Percentiles rank a stretch among this genome's conserved stretches.
phyloP scores from a whole-genome alignment of 2,797 vertebrate genomes.

The Enteromius radiatus region DNA sequence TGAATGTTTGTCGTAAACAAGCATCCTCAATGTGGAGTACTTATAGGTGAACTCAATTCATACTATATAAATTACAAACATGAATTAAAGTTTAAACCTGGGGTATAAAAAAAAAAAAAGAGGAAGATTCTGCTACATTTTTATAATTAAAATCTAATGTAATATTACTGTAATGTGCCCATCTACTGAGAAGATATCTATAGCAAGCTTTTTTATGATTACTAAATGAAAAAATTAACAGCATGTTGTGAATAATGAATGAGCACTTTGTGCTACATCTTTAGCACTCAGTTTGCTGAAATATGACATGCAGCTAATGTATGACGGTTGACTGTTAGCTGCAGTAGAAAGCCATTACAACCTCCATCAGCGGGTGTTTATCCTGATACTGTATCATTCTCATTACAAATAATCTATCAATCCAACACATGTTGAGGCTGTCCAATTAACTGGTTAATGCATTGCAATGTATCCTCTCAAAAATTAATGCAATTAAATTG shows the following conservation, averaged over 20 bases:
- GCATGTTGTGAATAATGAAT: conserved; percentile 22
- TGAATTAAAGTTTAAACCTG: background rate
- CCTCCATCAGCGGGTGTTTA: conserved; percentile 43
- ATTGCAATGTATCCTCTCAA: background rate
- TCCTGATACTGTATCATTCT: background rate
- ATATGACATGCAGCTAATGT: conserved; percentile 8
- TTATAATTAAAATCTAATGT: background rate
- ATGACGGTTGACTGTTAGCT: background rate
- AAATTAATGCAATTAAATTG: background rate
- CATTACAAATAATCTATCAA: background rate
- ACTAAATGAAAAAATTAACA: background rate
- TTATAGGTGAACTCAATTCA: background rate
- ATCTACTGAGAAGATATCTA: background rate
- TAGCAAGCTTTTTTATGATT: background rate
- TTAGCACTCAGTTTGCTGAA: background rate
- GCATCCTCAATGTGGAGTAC: no score
- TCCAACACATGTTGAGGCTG: background rate
- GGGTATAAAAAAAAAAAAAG: background rate
- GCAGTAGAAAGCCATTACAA: background rate
- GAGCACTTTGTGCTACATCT: conserved; percentile 7
- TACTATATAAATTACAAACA: background rate
- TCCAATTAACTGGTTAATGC: background rate
- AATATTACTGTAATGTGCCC: background rate
- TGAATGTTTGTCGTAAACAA: background rate
- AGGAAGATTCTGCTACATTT: background rate